A percentile compares a stretch with the other conserved stretches of the same genome.
Evolutionary conservation across 2,888 invertebrate genomes (phyloP).

Genomic region (Furcula furcula): DNA sequence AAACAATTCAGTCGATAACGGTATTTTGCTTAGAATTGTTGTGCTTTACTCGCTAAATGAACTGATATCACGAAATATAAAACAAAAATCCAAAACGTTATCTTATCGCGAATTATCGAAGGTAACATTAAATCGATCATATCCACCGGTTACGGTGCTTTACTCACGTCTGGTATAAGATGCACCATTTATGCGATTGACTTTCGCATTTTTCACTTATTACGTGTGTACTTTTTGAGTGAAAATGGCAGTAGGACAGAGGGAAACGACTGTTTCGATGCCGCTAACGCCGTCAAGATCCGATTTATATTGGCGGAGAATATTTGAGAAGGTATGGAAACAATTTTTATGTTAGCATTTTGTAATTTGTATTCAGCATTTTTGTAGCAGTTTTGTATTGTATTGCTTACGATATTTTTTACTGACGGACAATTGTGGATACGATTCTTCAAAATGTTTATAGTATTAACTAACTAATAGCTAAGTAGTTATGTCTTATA

Average conservation of each 20-base stretch:
- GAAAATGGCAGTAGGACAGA: constrained; percentile 63
- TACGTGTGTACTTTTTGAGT: constrained; percentile 29
- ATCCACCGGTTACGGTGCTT: constrained; percentile 35
- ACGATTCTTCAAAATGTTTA: too few species aligned
- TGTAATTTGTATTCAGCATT: not conserved
- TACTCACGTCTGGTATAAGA: constrained; percentile 30
- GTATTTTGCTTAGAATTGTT: constrained; percentile 25
- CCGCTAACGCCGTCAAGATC: constrained; percentile 69
- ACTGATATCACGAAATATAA: constrained; percentile 30
- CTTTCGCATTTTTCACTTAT: constrained; percentile 31
- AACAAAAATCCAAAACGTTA: constrained; percentile 34
- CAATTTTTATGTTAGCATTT: constrained; percentile 2
- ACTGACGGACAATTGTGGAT: too few species aligned
- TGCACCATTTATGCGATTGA: constrained; percentile 34
- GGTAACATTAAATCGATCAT: constrained; percentile 53
- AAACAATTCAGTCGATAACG: constrained; percentile 42
- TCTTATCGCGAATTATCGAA: constrained; percentile 48
- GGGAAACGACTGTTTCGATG: constrained; percentile 65
- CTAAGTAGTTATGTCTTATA: too few species aligned
- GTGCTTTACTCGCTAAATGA: constrained; percentile 27
- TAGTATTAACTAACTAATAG: too few species aligned
- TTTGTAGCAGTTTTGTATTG: too few species aligned
- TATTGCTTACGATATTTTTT: too few species aligned
- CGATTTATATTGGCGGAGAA: constrained; percentile 74
- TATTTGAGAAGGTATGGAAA: constrained; percentile 72